phyloP scores from a whole-genome alignment of 2,888 invertebrate genomes.

The Drosophila nigritarsus region DNA sequence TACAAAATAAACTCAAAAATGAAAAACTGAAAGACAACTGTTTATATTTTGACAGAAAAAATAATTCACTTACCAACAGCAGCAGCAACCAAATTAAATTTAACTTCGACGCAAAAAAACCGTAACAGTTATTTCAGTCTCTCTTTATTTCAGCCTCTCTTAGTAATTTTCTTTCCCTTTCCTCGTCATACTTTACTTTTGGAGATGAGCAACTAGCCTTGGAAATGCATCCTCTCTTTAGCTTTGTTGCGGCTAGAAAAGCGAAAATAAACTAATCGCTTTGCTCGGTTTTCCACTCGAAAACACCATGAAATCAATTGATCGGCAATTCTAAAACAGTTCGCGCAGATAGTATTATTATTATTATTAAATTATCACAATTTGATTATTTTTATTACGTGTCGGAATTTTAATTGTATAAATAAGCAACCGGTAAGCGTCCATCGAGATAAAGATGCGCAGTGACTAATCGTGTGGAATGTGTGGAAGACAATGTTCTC shows the following conservation, averaged over 20 bases:
- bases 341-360: background rate
- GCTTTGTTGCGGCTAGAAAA: no score
- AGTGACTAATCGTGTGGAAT: background rate
- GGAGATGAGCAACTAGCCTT: background rate
- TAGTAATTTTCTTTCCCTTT: background rate
- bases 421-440: background rate
- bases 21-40: constrained; percentile 1
- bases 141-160: background rate
- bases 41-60: background rate
- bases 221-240: background rate
- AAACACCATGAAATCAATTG: background rate
- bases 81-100: background rate
- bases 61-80: background rate
- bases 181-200: background rate
- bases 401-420: background rate
- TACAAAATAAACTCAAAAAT: constrained; percentile 35
- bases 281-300: background rate
- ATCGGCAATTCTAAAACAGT: background rate
- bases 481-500: background rate
- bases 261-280: background rate
- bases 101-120: background rate
- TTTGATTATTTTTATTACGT: background rate
- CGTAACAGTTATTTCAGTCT: background rate
- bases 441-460: background rate
- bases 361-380: background rate